Conservation (phyloP, 2,888 invertebrate genomes). For the Ochropleura leucogaster region DNA sequence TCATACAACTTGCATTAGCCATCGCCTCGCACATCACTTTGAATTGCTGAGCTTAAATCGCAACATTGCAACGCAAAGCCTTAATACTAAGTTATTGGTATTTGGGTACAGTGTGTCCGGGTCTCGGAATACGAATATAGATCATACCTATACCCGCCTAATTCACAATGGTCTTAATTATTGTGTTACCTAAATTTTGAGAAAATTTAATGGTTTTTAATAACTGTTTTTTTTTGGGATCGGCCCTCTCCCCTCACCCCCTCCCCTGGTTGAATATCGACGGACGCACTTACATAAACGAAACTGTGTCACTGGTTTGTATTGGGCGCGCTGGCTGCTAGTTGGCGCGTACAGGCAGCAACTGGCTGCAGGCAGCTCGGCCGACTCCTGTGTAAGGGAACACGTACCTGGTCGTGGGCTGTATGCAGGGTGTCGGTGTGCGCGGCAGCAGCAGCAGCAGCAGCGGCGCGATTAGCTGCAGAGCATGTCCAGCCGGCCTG, state of each 20-base stretch:
- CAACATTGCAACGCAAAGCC: constrained; percentile 61
- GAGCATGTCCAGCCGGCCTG: constrained; percentile 73
- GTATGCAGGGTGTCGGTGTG: constrained; percentile 69
- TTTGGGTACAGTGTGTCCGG: constrained; percentile 12
- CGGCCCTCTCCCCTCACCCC: constrained; percentile 30
- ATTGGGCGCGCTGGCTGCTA: constrained; percentile 33
- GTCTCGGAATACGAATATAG: constrained; percentile 1
- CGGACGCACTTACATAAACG: constrained; percentile 77
- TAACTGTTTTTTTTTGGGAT: constrained; percentile 30
- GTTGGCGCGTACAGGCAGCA: constrained; percentile 37
- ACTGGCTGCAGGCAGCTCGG: background rate
- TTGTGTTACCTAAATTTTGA: background rate
- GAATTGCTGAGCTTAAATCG: constrained; percentile 58
- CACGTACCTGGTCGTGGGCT: constrained; percentile 72
- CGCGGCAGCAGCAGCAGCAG: constrained; percentile 77
- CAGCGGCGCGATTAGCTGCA: constrained; percentile 74
- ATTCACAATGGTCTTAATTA: constrained; percentile 5
- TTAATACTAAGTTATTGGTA: constrained; percentile 53
- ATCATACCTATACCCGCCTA: constrained; percentile 36
- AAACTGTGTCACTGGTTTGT: constrained; percentile 55
- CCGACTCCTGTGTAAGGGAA: constrained; percentile 28
- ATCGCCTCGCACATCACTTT: constrained; percentile 52
- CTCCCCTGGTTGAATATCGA: constrained; percentile 69
- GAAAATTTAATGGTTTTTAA: background rate
- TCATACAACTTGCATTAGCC: constrained; percentile 55